Conservation (phyloP, 2,797 vertebrate genomes). For the Merluccius polli region DNA sequence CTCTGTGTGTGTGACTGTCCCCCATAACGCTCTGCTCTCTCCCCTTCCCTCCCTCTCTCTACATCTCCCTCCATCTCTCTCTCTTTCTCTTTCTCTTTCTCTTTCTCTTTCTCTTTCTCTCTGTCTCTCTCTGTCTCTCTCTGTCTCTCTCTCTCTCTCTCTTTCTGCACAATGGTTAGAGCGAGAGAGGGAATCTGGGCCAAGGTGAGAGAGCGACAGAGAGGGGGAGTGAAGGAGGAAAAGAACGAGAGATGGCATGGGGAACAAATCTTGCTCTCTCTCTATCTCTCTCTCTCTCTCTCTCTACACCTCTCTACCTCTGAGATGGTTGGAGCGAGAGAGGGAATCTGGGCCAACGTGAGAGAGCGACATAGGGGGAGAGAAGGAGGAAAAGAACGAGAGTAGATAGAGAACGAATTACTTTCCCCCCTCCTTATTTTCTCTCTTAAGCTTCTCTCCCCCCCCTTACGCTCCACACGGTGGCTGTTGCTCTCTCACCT, state of each 20-base stretch:
- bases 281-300: constrained; percentile 12
- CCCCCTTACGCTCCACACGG: constrained; percentile 19
- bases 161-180: constrained; percentile 35
- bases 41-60: background rate
- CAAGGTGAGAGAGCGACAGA: constrained; percentile 50
- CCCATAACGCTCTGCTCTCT: background rate
- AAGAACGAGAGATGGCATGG: background rate
- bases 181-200: constrained; percentile 43
- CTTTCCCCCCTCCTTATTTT: constrained; percentile 13
- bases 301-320: constrained; percentile 33
- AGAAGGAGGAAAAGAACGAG: constrained; percentile 27
- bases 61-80: constrained; percentile 2
- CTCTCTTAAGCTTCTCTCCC: constrained; percentile 1
- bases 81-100: background rate
- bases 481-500: constrained; percentile 32
- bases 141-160: constrained; percentile 9
- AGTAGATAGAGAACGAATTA: background rate
- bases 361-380: constrained; percentile 35
- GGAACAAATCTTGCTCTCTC: constrained; percentile 45
- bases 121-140: background rate
- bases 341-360: constrained; percentile 57
- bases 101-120: constrained; percentile 1
- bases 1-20: background rate
- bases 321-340: constrained; percentile 30
- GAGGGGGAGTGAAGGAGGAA: constrained; percentile 39